These are phyloP conservation scores for Proisotoma minuta DNA, from an alignment of 2,888 invertebrate genomes.

Conservation along the genomic window DNA sequence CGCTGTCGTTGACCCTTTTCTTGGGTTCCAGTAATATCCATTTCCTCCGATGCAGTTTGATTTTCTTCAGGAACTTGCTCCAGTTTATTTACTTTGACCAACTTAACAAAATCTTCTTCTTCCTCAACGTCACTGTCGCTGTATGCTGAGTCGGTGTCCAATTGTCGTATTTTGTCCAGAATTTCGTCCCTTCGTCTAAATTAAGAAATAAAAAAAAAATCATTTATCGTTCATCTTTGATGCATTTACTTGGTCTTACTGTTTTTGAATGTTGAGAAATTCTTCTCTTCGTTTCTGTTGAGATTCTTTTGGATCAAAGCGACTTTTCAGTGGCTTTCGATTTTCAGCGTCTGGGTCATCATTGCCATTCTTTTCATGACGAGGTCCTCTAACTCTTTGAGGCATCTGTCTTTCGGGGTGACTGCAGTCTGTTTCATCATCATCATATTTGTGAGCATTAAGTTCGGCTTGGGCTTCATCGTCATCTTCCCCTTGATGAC, in stretches of 20 bases:
- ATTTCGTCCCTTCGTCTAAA: slow-evolving; percentile 54
- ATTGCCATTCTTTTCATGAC: neutral
- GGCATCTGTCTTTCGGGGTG: neutral
- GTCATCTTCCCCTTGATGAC: neutral
- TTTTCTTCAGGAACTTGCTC: slow-evolving; percentile 17
- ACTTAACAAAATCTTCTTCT: slow-evolving; percentile 49
- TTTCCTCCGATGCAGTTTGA: slow-evolving; percentile 34
- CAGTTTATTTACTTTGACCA: slow-evolving; percentile 10
- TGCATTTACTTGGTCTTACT: slow-evolving; percentile 19
- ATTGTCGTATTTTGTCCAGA: slow-evolving; percentile 56
- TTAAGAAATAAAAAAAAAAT: slow-evolving; percentile 6
- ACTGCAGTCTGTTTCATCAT: neutral
- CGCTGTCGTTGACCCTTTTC: neutral
- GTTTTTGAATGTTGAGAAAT: slow-evolving; percentile 39
- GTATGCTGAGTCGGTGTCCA: slow-evolving; percentile 51
- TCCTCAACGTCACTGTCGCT: slow-evolving; percentile 51
- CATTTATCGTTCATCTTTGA: neutral
- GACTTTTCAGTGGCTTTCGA: slow-evolving; percentile 17
- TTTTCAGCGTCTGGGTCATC: neutral
- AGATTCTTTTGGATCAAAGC: slow-evolving; percentile 26
- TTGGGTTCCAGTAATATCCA: slow-evolving; percentile 14
- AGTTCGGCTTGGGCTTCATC: neutral
- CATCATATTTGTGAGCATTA: neutral
- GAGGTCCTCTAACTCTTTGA: neutral
- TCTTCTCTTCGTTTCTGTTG: slow-evolving; percentile 38